Evolutionary conservation across 2,888 invertebrate species (phyloP).

Genomic region (Mimumesa dahlbomi): DNA sequence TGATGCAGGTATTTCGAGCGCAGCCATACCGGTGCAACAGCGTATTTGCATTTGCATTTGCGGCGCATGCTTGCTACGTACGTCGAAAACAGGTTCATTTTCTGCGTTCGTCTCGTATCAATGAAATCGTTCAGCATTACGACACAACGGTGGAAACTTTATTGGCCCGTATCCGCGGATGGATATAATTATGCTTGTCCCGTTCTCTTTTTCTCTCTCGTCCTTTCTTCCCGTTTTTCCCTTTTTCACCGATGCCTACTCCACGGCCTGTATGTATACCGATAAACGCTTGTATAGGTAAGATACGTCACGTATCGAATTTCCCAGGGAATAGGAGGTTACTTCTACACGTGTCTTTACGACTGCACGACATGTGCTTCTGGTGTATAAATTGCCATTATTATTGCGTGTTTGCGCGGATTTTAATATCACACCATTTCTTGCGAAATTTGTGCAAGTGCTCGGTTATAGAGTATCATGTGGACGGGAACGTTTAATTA

Average conservation of each 20-base stretch:
- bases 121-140: conserved; percentile 61
- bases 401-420: conserved; percentile 11
- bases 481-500: neutral
- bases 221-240: too few species aligned
- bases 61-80: conserved; percentile 39
- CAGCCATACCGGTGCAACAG: conserved; percentile 22
- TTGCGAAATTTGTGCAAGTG: neutral
- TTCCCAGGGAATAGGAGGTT: conserved; percentile 24
- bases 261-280: too few species aligned
- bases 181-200: conserved; percentile 38
- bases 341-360: neutral
- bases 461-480: neutral
- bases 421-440: conserved; percentile 5
- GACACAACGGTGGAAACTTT: conserved; percentile 36
- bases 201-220: neutral
- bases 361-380: neutral
- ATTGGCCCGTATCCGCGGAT: conserved; percentile 29
- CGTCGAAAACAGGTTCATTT: conserved; percentile 63
- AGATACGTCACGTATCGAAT: conserved; percentile 27
- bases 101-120: conserved; percentile 50
- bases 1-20: conserved; percentile 43
- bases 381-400: conserved; percentile 20
- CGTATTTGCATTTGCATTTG: conserved; percentile 59
- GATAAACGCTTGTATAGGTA: conserved; percentile 12
- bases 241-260: too few species aligned